Percentiles rank a stretch among this genome's conserved stretches.
Evolutionary conservation across 2,797 vertebrate species (phyloP).

Genomic region (Platalea minor): DNA sequence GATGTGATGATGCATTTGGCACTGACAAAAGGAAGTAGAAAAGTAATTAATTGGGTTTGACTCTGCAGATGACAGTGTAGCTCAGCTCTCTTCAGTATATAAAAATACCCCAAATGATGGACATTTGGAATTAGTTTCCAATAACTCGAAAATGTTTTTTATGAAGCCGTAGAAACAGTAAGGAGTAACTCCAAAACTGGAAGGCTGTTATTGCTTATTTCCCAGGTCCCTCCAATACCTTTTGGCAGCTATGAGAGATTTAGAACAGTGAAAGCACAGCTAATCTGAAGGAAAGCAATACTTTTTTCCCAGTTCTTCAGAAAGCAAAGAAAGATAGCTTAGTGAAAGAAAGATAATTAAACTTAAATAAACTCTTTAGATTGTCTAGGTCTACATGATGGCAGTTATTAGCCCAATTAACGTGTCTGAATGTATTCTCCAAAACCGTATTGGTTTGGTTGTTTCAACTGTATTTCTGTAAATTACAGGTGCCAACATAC

Average conservation of each 20-base stretch:
- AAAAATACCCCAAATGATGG: not conserved
- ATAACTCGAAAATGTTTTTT: not conserved
- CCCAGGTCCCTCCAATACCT: not conserved
- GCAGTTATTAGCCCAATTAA: not conserved
- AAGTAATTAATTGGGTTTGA: constrained; percentile 33
- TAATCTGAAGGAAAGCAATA: not conserved
- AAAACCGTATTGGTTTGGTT: not conserved
- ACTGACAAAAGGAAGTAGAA: constrained; percentile 8
- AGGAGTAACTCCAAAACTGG: not conserved
- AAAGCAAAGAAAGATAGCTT: not conserved
- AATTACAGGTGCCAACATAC: not conserved
- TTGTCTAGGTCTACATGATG: not conserved
- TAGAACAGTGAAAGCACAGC: not conserved
- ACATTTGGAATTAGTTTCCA: not conserved
- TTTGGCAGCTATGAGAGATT: not conserved
- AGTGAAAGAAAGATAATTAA: not conserved
- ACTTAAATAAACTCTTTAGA: not conserved
- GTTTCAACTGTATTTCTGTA: not conserved
- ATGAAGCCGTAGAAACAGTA: not conserved
- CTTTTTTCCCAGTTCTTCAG: not conserved
- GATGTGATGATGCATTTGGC: not conserved
- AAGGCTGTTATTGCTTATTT: not conserved
- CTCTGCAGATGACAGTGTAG: not conserved
- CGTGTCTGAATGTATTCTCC: not conserved
- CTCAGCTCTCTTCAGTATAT: not conserved